A percentile compares a stretch with the other conserved stretches of the same genome.
phyloP scores from a whole-genome alignment of 2,888 invertebrate genomes.

The Apamea crenata region DNA sequence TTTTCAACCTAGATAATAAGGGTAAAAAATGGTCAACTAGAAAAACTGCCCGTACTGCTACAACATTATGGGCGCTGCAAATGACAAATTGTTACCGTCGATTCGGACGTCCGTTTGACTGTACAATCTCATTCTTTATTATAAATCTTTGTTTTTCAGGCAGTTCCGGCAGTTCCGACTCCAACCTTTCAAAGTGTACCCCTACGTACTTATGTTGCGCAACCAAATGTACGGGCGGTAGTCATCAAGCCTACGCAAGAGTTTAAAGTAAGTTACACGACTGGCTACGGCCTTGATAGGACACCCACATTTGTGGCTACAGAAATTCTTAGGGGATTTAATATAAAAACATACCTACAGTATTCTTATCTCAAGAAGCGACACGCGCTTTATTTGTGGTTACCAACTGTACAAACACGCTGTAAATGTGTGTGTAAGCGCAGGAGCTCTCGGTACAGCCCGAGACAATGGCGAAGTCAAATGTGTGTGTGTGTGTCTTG shows the following conservation, averaged over 20 bases:
- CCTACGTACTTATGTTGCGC: not conserved
- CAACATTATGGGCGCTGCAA: no score
- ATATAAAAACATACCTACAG: not conserved
- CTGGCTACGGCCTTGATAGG: not conserved
- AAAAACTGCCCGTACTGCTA: no score
- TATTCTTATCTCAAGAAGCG: not conserved
- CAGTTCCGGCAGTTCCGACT: not conserved
- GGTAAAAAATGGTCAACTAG: no score
- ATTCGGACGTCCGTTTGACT: not conserved
- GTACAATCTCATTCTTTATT: not conserved
- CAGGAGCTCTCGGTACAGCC: not conserved
- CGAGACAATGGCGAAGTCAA: not conserved
- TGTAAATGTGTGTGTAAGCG: not conserved
- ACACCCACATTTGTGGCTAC: not conserved
- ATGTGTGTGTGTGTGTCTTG: not conserved
- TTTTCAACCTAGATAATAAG: no score
- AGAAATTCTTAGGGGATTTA: not conserved
- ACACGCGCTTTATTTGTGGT: not conserved
- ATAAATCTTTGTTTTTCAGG: conserved; percentile 10
- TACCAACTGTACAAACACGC: not conserved
- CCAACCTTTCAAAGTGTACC: not conserved
- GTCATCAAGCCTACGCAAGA: conserved; percentile 11
- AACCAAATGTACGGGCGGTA: conserved; percentile 3
- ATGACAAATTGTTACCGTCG: not conserved
- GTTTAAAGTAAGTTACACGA: conserved; percentile 9